A percentile compares a stretch with the other conserved stretches of the same genome.
These are phyloP conservation scores for Danio rerio DNA, from an alignment of 2,113 vertebrate genomes.

Conservation along the genomic window DNA sequence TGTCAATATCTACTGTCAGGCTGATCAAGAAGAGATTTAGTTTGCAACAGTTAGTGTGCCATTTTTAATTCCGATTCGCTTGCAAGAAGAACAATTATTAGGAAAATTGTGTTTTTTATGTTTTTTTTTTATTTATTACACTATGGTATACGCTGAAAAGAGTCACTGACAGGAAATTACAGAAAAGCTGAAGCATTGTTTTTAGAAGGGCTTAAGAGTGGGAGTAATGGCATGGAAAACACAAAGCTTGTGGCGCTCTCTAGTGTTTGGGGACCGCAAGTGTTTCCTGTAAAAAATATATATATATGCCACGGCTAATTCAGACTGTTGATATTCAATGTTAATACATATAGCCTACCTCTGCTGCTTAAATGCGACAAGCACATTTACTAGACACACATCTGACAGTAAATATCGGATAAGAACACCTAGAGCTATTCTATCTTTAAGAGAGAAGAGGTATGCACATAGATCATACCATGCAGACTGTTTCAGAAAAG, in stretches of 20 bases:
- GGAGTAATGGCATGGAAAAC: not conserved
- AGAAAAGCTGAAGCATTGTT: not conserved
- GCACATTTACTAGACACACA: too few species aligned
- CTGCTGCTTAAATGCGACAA: too few species aligned
- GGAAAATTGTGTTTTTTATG: not conserved
- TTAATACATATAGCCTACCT: too few species aligned
- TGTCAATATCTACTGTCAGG: slow-evolving; percentile 15
- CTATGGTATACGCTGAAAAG: not conserved
- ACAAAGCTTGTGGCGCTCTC: slow-evolving; percentile 39
- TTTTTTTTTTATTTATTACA: not conserved
- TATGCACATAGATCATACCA: too few species aligned
- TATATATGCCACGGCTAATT: too few species aligned
- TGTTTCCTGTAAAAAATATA: slow-evolving; percentile 3
- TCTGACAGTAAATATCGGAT: too few species aligned
- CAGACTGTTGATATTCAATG: too few species aligned
- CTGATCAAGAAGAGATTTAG: not conserved
- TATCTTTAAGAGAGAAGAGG: too few species aligned
- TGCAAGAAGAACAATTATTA: not conserved
- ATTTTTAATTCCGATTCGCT: not conserved
- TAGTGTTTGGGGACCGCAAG: slow-evolving; percentile 37
- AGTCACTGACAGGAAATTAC: too few species aligned
- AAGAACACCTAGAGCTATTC: too few species aligned
- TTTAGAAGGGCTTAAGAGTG: too few species aligned
- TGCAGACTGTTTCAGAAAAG: too few species aligned
- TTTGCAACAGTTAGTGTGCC: not conserved